Base-by-base conservation (phyloP, 2,888 invertebrate species). In the Auanema freiburgensis region DNA sequence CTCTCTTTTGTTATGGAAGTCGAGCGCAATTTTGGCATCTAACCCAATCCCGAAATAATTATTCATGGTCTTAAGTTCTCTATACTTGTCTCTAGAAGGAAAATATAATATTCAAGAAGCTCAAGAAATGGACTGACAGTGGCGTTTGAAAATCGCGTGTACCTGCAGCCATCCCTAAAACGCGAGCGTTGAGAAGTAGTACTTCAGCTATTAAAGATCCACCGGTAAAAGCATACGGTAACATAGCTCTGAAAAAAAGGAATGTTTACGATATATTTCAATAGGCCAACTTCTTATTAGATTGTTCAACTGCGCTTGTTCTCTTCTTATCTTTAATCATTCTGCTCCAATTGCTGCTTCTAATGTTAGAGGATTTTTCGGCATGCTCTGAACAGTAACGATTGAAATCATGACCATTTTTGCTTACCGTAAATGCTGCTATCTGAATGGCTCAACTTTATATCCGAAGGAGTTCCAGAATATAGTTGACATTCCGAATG, bases 31-130 rank as follows among this genome's bases (percentile, higher is more conserved):
- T 86, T 97, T 96, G 0, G 96, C 96, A 86, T 97, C 96, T 69
- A 97, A 92, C 0, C 96, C 96, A 80, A 97, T 96, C 0, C 96
- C 96, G 84, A 96, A 96, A 84, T 97, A 97, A 84, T 97, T 97
- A 86, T 96, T 97, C 96, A 97, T 96, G 1, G 95, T 94, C 80
- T 93, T 93, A 75, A 91, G 90, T 85, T 97, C 96, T 79, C 91
- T 91, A 85, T 87, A 88, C 24, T 92, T 92, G 86, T 92, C 92
- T 80, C 89, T 89, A 82, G 55, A 73, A 71, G 6, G 21, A 42
- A 11, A 16, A 50, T 11, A n/a, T 21, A 21, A 52, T 16, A n/a
- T 52, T 8, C 8, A 46, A 16, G 25, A 3, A n/a, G 52, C 54
- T 59, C 5, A 16, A 56, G 49, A 55, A 50, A 16, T 18, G 14